Percentiles rank a stretch among this genome's conserved stretches.
Evolutionary conservation across 1,140 invertebrate genomes (phyloP).

Genomic region (Lepidurus apus): DNA sequence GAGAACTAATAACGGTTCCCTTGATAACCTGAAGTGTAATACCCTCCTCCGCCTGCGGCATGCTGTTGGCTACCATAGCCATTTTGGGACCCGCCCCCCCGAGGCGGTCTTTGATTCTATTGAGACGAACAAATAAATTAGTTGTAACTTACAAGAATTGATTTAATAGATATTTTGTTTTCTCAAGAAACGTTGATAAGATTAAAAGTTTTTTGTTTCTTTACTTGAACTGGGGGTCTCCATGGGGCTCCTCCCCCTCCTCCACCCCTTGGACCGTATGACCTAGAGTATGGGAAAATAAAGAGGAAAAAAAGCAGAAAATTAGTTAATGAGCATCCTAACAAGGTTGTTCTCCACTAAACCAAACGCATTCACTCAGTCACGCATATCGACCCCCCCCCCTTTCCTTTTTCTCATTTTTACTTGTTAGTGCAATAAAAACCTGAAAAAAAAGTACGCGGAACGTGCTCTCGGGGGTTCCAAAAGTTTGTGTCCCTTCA

Average conservation of each 20-base stretch:
- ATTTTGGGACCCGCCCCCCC: neutral
- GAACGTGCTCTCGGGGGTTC: neutral
- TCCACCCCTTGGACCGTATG: neutral
- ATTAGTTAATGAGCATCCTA: slow-evolving; percentile 8
- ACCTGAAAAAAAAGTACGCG: neutral
- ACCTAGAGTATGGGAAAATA: neutral
- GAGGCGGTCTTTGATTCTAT: neutral
- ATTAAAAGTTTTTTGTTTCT: no score
- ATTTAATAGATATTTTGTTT: no score
- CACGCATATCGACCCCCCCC: neutral
- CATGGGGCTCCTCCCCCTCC: neutral
- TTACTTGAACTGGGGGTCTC: neutral
- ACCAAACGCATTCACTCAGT: slow-evolving; percentile 14
- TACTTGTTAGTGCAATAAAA: slow-evolving; percentile 17
- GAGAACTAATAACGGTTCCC: slow-evolving; percentile 27
- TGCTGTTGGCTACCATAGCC: neutral
- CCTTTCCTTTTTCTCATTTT: neutral
- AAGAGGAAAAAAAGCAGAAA: neutral
- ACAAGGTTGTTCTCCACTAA: slow-evolving; percentile 11
- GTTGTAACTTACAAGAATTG: no score
- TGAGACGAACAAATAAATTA: no score
- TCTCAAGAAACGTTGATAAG: no score
- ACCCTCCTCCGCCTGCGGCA: slow-evolving; percentile 25
- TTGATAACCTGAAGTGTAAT: slow-evolving; percentile 33
- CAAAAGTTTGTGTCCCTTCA: neutral